Base-by-base conservation (phyloP, 1,140 invertebrate species). In the Drosophila athabasca region DNA sequence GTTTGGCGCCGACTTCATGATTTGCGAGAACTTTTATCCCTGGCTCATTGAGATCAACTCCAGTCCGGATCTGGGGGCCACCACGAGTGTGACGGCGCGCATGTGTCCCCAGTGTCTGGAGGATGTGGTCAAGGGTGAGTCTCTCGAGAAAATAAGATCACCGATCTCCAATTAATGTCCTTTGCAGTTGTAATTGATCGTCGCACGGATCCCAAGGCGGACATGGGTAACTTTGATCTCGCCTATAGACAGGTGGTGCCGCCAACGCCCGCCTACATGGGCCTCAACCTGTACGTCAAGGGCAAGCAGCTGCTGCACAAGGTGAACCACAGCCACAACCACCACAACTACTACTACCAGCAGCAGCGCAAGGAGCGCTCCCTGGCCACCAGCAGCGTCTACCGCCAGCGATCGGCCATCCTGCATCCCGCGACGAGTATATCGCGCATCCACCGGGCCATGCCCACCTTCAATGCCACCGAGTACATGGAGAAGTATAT, bases 31-130 rank as follows among this genome's bases (percentile, higher is more conserved):
- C 90, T 96, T 96, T 75, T 95, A 95, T 52, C 97, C 97, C 0
- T 98, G 97, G 97, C 92, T 98, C 0, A 96, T 99, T 70, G 98
- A 99, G 91, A 98, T 99, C 66, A 98, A 99, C 90, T 97, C 96
- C 6, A 97, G 96, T 92, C 97, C 97, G 0, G 97, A 97, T 82
- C 95, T 99, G 93, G 96, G 96, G 35, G 94, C 95, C 8, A 97
- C 96, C 1, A 98, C 97, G 0, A 96, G 95, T 64, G 96, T 98
- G 1, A 99, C 97, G 0, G 95, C 96, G 0, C 92, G 95, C 59
- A 93, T 99, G 77, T 98, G 97, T 91, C 94, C 95, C 13, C 95
- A 96, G 90, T 97, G 96, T 50, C 93, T 98, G 52, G 97, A 98
- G 90, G 97, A 99, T 93, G 95, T 97, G 1, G 94, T 98, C 46